These are phyloP conservation scores for Sphaeridia pumilis DNA, from an alignment of 2,888 invertebrate genomes.

Conservation along the genomic window DNA sequence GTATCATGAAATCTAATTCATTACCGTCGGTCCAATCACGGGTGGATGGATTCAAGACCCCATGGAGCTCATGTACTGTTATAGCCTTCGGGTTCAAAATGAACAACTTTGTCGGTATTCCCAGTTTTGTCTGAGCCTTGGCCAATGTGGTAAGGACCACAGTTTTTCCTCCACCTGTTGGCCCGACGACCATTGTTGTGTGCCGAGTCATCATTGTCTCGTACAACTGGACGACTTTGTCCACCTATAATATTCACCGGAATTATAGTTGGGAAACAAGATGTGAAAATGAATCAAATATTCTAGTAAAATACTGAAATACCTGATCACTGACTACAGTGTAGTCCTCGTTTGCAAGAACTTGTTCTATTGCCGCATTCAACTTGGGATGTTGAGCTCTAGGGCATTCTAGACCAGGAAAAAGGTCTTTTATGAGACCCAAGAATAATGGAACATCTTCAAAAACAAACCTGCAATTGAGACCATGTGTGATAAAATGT, in stretches of 20 bases:
- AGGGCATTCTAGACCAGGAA: conserved; percentile 81
- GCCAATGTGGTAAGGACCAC: conserved; percentile 68
- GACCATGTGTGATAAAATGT: neutral
- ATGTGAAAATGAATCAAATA: neutral
- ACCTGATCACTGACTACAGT: conserved; percentile 59
- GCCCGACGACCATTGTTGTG: conserved; percentile 82
- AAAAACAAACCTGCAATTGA: conserved; percentile 52
- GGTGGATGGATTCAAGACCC: conserved; percentile 69
- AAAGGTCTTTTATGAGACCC: conserved; percentile 75
- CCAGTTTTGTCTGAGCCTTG: conserved; percentile 63
- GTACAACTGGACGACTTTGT: conserved; percentile 80
- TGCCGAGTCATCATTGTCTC: conserved; percentile 93
- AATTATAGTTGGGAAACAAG: neutral
- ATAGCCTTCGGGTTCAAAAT: conserved; percentile 83
- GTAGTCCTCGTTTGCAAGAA: conserved; percentile 55
- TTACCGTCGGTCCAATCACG: conserved; percentile 84
- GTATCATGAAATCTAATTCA: neutral
- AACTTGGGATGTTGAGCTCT: conserved; percentile 77
- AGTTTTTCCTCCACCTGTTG: conserved; percentile 84
- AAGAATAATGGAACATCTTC: conserved; percentile 83
- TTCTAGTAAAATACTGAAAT: conserved; percentile 6
- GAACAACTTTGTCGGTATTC: conserved; percentile 63
- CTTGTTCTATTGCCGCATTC: conserved; percentile 61
- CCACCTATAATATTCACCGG: conserved; percentile 55
- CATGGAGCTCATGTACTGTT: conserved; percentile 78